Percentiles rank a stretch among this genome's conserved stretches.
phyloP scores from a whole-genome alignment of 92 coral and sea anemone genomes.

The Phenganax marumi region DNA sequence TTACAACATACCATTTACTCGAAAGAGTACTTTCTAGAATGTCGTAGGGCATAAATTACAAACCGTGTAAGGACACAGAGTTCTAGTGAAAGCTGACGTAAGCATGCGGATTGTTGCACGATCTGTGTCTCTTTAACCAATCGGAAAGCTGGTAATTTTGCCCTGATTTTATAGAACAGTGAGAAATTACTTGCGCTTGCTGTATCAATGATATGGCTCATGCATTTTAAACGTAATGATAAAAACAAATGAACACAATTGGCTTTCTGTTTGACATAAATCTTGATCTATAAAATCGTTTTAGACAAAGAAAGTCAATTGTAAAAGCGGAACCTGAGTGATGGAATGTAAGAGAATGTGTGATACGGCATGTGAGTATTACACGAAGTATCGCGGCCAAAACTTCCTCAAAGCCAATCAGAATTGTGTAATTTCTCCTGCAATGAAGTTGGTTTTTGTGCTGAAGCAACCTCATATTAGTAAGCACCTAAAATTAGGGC shows the following conservation, averaged over 20 bases:
- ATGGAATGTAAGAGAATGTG: constrained; percentile 29
- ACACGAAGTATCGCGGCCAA: constrained; percentile 13
- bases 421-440: constrained; percentile 45
- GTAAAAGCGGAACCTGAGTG: constrained; percentile 27
- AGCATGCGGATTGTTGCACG: constrained; percentile 11
- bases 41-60: constrained; percentile 40
- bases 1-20: not conserved
- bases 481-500: constrained; percentile 38
- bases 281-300: constrained; percentile 14
- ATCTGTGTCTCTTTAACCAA: constrained; percentile 39
- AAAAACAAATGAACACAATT: constrained; percentile 14
- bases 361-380: constrained; percentile 45
- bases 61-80: constrained; percentile 35
- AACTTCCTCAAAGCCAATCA: constrained; percentile 43
- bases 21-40: not conserved
- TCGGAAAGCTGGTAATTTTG: constrained; percentile 39
- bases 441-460: constrained; percentile 14
- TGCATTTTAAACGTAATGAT: constrained; percentile 5
- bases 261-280: constrained; percentile 21
- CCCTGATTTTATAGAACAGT: constrained; percentile 24
- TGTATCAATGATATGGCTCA: constrained; percentile 30
- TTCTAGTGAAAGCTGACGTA: not conserved
- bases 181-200: constrained; percentile 38
- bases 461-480: not conserved
- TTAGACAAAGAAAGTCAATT: constrained; percentile 37